phyloP scores from a whole-genome alignment of 2,888 invertebrate species.

The Idaea aversata region DNA sequence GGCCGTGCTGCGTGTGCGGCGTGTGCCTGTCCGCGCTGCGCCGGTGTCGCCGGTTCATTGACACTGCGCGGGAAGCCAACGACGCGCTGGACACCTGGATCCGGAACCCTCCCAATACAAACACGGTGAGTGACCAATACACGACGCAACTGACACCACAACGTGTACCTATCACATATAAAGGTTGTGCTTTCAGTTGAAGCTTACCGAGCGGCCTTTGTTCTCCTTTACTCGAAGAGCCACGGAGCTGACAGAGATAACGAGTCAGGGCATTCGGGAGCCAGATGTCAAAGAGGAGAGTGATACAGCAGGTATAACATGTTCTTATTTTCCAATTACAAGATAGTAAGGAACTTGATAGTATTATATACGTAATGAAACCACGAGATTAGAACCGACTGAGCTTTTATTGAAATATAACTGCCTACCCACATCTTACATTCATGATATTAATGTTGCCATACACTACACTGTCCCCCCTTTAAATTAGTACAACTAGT shows the following conservation, averaged over 20 bases:
- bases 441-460: no score
- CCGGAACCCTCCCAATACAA: background rate
- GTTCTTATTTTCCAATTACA: no score
- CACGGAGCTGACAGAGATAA: background rate
- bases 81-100: background rate
- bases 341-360: no score
- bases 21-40: background rate
- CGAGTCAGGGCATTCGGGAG: background rate
- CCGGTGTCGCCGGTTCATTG: background rate
- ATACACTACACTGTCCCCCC: no score
- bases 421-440: no score
- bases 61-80: background rate
- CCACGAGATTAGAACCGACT: no score
- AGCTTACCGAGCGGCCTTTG: background rate
- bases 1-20: background rate
- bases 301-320: background rate
- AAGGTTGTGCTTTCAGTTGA: background rate
- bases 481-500: no score
- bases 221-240: background rate
- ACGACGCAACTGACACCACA: background rate
- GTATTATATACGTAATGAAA: no score
- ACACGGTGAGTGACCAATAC: background rate
- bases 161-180: background rate
- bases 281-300: background rate
- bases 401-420: no score